Conservation (phyloP, 2,888 invertebrate genomes). For the Apamea anceps region DNA sequence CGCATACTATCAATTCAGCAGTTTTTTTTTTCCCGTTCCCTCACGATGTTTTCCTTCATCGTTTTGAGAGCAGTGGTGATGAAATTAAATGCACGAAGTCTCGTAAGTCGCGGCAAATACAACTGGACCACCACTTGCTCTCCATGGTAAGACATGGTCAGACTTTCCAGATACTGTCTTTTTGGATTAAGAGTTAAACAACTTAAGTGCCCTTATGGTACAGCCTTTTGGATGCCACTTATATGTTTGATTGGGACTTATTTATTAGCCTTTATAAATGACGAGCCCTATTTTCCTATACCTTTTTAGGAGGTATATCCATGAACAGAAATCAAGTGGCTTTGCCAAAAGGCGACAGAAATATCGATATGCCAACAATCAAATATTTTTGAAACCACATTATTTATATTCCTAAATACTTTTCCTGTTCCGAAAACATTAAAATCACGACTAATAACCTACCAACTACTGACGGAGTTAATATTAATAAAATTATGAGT, state of each 20-base stretch:
- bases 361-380: neutral
- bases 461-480: constrained; percentile 3
- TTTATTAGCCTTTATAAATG: neutral
- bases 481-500: constrained; percentile 55
- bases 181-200: neutral
- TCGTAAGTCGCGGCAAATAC: too few relatives aligned
- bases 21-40: too few relatives aligned
- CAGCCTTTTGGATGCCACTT: neutral
- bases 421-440: neutral
- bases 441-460: constrained; percentile 29
- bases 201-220: neutral
- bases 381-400: neutral
- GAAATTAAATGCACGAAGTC: too few relatives aligned
- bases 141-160: neutral
- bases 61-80: too few relatives aligned
- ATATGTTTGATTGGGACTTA: neutral
- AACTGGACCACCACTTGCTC: too few relatives aligned
- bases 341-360: neutral
- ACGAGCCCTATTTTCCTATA: neutral
- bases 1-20: too few relatives aligned
- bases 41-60: too few relatives aligned
- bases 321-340: neutral
- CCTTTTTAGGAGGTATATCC: neutral
- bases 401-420: neutral
- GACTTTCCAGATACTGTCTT: neutral